Base-by-base conservation (phyloP, 1,140 invertebrate genomes). In the Anoplophora glabripennis region DNA sequence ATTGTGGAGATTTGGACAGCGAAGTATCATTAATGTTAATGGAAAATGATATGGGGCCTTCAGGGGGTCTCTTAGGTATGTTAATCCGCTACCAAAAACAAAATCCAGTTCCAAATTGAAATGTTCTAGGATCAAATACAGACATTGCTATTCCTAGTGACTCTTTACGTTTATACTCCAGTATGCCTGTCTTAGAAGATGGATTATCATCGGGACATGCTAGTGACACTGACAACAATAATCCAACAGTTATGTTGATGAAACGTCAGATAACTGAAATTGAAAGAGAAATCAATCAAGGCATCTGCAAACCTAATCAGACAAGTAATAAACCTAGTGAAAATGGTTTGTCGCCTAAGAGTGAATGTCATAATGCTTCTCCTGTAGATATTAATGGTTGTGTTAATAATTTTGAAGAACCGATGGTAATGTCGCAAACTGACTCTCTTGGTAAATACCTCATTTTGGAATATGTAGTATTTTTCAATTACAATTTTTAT, bases 181-280 rank as follows among this genome's bases (percentile, higher is more conserved):
- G 90, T 64, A 92, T 97, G 90, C 95, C 95, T 0, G 88, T 95
- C n/a, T 83, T 97, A 9, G 94, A 97, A 76, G 94, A 98, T 77
- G 94, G 94, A 61, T 72, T 97, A 62, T 86, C 93, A 45, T 92
- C 89, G 42, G 94, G 93, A 11, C 93, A 96, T 72, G 90, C 89
- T 2, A 95, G 92, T 65, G 94, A 96, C 76, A 90, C 86, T 0
- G 94, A 96, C 72, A 94, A 94, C 74, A 90, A 90, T 76, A 89
- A 89, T 74, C 85, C 84, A 48, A 82, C 80, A 33, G 82, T 86
- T 8, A 80, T 87, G 74, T 75, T 88, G 4, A 88, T 88, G 84
- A 88, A 88, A 65, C 79, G 85, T 53, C 86, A 88, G 75, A 88
- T 88, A 53, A 84, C 83, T 53, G 86, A 88, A 71, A 88, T 88